phyloP scores from a whole-genome alignment of 2,113 vertebrate species.

The Spermophilus dauricus region DNA sequence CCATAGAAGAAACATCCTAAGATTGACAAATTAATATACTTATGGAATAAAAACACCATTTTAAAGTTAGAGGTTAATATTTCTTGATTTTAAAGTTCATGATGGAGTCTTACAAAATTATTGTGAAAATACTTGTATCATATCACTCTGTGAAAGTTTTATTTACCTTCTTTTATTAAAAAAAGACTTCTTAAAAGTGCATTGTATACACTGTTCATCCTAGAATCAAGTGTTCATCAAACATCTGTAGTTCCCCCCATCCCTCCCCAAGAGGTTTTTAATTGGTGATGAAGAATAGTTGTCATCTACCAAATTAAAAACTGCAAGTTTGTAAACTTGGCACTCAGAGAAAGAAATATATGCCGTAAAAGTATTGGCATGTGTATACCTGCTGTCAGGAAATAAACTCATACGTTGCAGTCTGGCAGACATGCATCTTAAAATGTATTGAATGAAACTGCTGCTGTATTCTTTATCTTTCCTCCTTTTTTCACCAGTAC shows the following conservation, averaged over 20 bases:
- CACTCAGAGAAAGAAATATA: conserved; percentile 76
- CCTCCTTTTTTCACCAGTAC: conserved; percentile 52
- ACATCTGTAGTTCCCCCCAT: conserved; percentile 71
- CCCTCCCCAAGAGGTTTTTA: conserved; percentile 61
- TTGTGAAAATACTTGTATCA: conserved; percentile 59
- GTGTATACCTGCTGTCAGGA: conserved; percentile 77
- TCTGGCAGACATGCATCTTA: conserved; percentile 78
- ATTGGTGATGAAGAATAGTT: conserved; percentile 65
- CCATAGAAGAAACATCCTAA: conserved; percentile 35
- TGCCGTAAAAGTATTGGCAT: conserved; percentile 77
- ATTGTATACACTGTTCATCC: conserved; percentile 71
- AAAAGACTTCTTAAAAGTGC: conserved; percentile 75
- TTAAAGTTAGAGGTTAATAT: conserved; percentile 25
- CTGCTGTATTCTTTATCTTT: background rate
- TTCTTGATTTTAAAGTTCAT: conserved; percentile 62
- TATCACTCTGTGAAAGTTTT: conserved; percentile 67
- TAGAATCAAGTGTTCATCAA: conserved; percentile 81
- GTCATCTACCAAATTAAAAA: conserved; percentile 80
- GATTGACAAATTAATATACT: background rate
- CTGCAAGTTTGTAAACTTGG: conserved; percentile 82
- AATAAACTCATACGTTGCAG: conserved; percentile 77
- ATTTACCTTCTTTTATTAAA: conserved; percentile 71
- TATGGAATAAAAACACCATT: conserved; percentile 42
- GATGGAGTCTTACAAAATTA: conserved; percentile 35
- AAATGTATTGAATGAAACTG: conserved; percentile 69